Percentiles rank a stretch among this genome's conserved stretches.
Conservation (phyloP, 2,113 vertebrate genomes). For the Mormyrus iriodes region DNA sequence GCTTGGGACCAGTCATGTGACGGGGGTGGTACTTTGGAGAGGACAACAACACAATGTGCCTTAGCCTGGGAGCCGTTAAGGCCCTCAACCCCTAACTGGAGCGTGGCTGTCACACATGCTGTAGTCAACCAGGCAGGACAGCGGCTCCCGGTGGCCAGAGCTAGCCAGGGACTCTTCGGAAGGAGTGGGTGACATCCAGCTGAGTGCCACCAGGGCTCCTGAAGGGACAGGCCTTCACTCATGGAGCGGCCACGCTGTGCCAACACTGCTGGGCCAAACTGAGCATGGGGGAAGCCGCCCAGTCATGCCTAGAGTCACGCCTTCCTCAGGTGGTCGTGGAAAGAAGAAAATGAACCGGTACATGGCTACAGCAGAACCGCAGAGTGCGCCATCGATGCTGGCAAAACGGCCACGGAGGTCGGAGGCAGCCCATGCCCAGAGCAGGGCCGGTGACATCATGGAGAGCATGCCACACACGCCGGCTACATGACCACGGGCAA, state of each 20-base stretch:
- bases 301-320: no score
- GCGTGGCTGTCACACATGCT: not conserved
- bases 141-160: not conserved
- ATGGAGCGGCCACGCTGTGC: not conserved
- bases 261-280: not conserved
- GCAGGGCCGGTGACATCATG: slow-evolving; percentile 45
- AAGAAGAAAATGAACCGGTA: not conserved
- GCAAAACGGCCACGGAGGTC: not conserved
- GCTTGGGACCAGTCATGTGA: not conserved
- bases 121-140: not conserved
- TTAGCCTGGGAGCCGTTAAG: not conserved
- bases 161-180: not conserved
- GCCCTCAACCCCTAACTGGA: not conserved
- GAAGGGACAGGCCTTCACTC: no score
- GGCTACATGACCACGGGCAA: slow-evolving; percentile 16
- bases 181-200: not conserved
- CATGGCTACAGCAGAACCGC: not conserved
- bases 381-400: not conserved
- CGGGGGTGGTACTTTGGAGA: not conserved
- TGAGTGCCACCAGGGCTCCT: no score
- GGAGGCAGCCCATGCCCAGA: not conserved
- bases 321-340: not conserved
- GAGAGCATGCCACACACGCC: no score
- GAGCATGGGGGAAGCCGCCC: no score
- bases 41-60: not conserved